Evolutionary conservation across 2,797 vertebrate species (phyloP).

Genomic region (Phrynocephalus vlangalii): DNA sequence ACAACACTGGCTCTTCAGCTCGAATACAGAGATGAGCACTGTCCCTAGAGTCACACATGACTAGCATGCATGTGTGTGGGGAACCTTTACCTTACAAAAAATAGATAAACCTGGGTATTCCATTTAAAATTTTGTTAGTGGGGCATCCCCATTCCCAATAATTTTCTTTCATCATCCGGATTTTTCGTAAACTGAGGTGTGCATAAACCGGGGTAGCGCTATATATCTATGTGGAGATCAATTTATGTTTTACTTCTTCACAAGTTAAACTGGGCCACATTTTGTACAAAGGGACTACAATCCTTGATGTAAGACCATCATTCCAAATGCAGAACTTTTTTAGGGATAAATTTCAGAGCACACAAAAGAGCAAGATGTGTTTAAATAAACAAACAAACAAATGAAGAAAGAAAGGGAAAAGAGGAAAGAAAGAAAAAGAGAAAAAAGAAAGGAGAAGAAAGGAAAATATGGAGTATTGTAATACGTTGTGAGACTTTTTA

Average conservation of each 20-base stretch:
- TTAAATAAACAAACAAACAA: neutral
- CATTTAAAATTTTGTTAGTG: too few relatives aligned
- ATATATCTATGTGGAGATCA: neutral
- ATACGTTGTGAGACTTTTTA: conserved; percentile 46
- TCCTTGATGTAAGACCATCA: conserved; percentile 41
- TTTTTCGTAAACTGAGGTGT: too few relatives aligned
- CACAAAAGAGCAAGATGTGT: conserved; percentile 35
- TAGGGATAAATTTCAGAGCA: neutral
- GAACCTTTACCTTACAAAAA: too few relatives aligned
- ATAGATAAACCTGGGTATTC: too few relatives aligned
- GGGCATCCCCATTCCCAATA: too few relatives aligned
- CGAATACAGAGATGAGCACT: too few relatives aligned
- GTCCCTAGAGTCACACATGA: too few relatives aligned
- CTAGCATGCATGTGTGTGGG: too few relatives aligned
- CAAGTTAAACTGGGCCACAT: conserved; percentile 1
- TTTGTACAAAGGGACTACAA: conserved; percentile 14
- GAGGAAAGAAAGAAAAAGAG: neutral
- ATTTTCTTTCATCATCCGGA: too few relatives aligned
- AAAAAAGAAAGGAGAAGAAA: conserved; percentile 14
- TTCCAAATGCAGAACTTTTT: conserved; percentile 40
- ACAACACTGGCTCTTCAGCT: too few relatives aligned
- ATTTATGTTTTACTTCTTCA: neutral
- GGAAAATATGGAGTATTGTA: conserved; percentile 25
- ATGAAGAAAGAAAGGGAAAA: neutral
- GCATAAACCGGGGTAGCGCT: too few relatives aligned